Evolutionary conservation across 2,888 invertebrate species (phyloP), one percentile per base, ranked within the genome.

Genomic region (Eilema depressum): DNA sequence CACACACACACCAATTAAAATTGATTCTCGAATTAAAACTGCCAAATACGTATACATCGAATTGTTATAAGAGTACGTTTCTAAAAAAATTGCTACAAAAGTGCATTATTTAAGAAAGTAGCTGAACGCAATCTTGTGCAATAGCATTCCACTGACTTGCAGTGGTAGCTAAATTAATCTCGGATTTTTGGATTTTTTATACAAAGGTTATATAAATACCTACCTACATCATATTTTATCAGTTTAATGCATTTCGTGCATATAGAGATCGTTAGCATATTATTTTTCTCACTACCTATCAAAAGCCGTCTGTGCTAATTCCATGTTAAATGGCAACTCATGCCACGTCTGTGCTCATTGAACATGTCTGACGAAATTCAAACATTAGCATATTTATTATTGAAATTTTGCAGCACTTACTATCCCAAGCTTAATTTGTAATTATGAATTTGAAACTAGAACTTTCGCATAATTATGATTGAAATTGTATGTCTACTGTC

Each of bases 241-340:
- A 41, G 3, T 53, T 5, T n/a, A 53, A 53, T n/a, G 53, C n/a
- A 8, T 14, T 14, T 8, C 20, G 5, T 7, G 47, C 5, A 53
- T n/a, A 53, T 53, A 20, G 20, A 20, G 5, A 53, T n/a, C 8
- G 53, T 53, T 53, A 53, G 10, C 53, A 53, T 5, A 53, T 53
- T 53, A 53, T 53, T n/a, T 41, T 53, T n/a, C 20, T 53, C n/a
- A 8, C 53, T n/a, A 53, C n/a, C 20, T n/a, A 53, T 53, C n/a
- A 53, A 53, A n/a, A 53, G 53, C 53, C 2, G 10, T 53, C 64
- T 63, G 68, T 66, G 12, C 30, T 73, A 73, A 76, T 69, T 69
- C 37, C 59, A 65, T 71, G 53, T 63, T 65, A 70, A 70, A 14
- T 26, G 63, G 57, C 47, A 61, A 72, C 37, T 68, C 74, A 73